Percentiles rank a stretch among this genome's conserved stretches.
phyloP scores from a whole-genome alignment of 2,888 invertebrate species.

The Phaedon cochleariae region DNA sequence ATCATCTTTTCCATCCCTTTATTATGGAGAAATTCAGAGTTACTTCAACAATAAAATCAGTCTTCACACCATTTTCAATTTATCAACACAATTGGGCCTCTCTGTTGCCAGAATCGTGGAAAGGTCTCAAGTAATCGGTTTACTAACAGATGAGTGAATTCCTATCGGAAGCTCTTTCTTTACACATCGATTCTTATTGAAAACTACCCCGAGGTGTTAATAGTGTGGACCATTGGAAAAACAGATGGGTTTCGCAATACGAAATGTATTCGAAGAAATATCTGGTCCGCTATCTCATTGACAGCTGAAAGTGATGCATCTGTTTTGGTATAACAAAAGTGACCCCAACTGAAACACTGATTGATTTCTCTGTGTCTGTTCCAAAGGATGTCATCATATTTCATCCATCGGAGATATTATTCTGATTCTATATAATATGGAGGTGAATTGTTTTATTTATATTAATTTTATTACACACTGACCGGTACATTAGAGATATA shows the following conservation, averaged over 20 bases:
- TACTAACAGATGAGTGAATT: constrained; percentile 55
- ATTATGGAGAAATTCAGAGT: constrained; percentile 15
- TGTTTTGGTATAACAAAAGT: constrained; percentile 56
- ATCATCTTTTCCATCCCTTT: constrained; percentile 2
- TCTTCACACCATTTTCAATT: constrained; percentile 31
- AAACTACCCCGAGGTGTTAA: constrained; percentile 47
- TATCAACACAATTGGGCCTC: constrained; percentile 32
- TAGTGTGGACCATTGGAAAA: constrained; percentile 29
- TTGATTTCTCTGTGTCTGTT: constrained; percentile 52
- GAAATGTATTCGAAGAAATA: constrained; percentile 17
- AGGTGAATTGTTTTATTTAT: constrained; percentile 7
- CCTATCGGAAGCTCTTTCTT: constrained; percentile 54
- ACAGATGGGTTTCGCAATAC: neutral
- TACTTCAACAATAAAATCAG: constrained; percentile 21
- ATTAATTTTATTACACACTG: neutral
- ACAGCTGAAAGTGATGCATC: constrained; percentile 60
- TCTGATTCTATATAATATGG: constrained; percentile 13
- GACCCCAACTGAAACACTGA: constrained; percentile 56
- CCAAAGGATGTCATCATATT: constrained; percentile 32
- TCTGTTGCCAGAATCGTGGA: constrained; percentile 44
- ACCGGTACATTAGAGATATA: neutral
- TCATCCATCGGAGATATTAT: too few relatives aligned
- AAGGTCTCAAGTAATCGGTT: constrained; percentile 55
- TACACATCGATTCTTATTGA: constrained; percentile 51
- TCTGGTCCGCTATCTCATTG: constrained; percentile 52